phyloP scores from a whole-genome alignment of 2,113 vertebrate species.

The Anguilla rostrata region DNA sequence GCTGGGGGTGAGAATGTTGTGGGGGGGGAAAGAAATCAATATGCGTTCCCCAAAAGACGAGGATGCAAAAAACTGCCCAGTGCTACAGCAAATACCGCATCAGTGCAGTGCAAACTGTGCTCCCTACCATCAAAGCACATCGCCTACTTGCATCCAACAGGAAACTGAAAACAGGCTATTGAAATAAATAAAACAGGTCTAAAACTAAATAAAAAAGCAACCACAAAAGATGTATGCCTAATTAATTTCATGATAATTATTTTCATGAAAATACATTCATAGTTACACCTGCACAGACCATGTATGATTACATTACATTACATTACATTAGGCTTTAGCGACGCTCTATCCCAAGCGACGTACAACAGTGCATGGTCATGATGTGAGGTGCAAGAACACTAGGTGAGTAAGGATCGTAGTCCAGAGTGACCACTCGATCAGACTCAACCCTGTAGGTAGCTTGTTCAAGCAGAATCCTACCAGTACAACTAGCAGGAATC shows the following conservation, averaged over 20 bases:
- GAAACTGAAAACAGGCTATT: neutral
- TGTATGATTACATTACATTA: neutral
- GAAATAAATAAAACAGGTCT: neutral
- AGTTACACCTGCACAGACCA: neutral
- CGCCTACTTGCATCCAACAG: neutral
- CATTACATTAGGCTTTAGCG: too few species aligned
- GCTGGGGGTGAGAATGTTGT: constrained; percentile 20
- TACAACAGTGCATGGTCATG: too few species aligned
- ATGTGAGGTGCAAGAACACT: too few species aligned
- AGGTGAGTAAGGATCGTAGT: too few species aligned
- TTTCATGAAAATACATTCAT: neutral
- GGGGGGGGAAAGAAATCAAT: constrained; percentile 27
- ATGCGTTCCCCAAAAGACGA: constrained; percentile 11
- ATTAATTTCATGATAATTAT: neutral
- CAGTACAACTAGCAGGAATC: too few species aligned
- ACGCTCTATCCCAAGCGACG: too few species aligned
- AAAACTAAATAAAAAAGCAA: neutral
- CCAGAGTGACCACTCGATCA: too few species aligned
- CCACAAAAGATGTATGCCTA: neutral
- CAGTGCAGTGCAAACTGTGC: neutral
- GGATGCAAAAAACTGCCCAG: neutral
- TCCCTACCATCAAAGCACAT: neutral
- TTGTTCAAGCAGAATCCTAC: too few species aligned
- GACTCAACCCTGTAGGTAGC: too few species aligned
- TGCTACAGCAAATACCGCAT: neutral